Evolutionary conservation across 1,140 invertebrate genomes (phyloP).

Genomic region (Drosophila biarmipes): DNA sequence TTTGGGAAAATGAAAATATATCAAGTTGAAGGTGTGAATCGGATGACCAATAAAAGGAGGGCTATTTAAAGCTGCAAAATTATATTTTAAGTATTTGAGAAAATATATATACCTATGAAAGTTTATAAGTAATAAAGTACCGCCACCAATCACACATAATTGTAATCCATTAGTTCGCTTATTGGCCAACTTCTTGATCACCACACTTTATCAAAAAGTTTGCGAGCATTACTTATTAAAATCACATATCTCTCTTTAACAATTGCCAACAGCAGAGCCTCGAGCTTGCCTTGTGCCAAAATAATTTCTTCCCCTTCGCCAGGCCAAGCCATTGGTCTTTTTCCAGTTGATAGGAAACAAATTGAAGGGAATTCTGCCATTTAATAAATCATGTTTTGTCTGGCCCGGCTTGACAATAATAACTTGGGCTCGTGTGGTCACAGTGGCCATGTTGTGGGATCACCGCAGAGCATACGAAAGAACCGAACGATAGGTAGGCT

Average conservation of each 20-base stretch:
- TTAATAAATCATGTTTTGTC: slow-evolving; percentile 83
- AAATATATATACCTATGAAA: too few relatives aligned
- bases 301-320: background rate
- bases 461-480: slow-evolving; percentile 37
- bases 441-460: slow-evolving; percentile 63
- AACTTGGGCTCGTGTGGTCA: slow-evolving; percentile 76
- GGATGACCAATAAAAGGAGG: slow-evolving; percentile 48
- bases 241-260: slow-evolving; percentile 67
- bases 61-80: slow-evolving; percentile 4
- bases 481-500: slow-evolving; percentile 57
- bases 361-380: slow-evolving; percentile 81
- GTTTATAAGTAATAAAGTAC: too few relatives aligned
- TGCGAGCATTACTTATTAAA: slow-evolving; percentile 65
- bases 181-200: too few relatives aligned
- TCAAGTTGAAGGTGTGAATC: slow-evolving; percentile 70
- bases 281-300: slow-evolving; percentile 17
- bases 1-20: slow-evolving; percentile 51
- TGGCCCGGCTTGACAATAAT: slow-evolving; percentile 80
- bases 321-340: slow-evolving; percentile 64
- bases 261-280: slow-evolving; percentile 31
- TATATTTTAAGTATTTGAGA: slow-evolving; percentile 4
- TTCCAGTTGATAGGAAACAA: slow-evolving; percentile 82
- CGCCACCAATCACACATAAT: too few relatives aligned
- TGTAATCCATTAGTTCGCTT: too few relatives aligned
- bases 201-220: slow-evolving; percentile 42